phyloP scores from a whole-genome alignment of 2,888 invertebrate species.

The Anagyrus pseudococci region DNA sequence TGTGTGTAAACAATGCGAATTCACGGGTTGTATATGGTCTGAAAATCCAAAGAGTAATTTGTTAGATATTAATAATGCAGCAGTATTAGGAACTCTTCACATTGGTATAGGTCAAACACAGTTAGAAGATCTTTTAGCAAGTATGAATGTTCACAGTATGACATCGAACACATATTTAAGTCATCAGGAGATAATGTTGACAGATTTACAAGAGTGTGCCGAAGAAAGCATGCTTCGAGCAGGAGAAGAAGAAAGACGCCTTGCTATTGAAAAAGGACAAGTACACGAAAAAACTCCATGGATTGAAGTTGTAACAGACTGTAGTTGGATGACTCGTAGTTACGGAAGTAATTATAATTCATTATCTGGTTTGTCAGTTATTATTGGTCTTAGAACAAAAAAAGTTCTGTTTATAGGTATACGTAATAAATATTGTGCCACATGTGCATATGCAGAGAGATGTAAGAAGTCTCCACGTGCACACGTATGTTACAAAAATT shows the following conservation, averaged over 20 bases:
- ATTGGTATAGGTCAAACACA: slow-evolving; percentile 40
- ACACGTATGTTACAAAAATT: slow-evolving; percentile 45
- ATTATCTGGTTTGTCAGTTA: slow-evolving; percentile 36
- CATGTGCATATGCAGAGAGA: slow-evolving; percentile 28
- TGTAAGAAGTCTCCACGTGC: background rate
- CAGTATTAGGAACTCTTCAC: slow-evolving; percentile 36
- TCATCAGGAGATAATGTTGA: too few relatives aligned
- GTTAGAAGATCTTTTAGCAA: slow-evolving; percentile 36
- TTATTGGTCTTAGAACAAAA: slow-evolving; percentile 38
- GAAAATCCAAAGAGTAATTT: background rate
- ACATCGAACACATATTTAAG: too few relatives aligned
- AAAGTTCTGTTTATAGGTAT: slow-evolving; percentile 45
- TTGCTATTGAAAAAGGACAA: slow-evolving; percentile 24
- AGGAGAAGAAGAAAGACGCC: slow-evolving; percentile 30
- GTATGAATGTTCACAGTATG: too few relatives aligned
- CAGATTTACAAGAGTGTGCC: background rate
- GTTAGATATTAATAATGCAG: slow-evolving; percentile 32
- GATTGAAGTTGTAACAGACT: slow-evolving; percentile 39
- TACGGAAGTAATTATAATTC: slow-evolving; percentile 40
- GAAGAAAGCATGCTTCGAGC: slow-evolving; percentile 22
- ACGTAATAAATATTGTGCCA: slow-evolving; percentile 46
- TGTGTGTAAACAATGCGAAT: background rate
- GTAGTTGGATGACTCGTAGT: slow-evolving; percentile 41
- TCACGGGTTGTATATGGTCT: background rate
- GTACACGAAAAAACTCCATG: slow-evolving; percentile 33